phyloP scores from a whole-genome alignment of 2,888 invertebrate species.

The Lasius platythorax region DNA sequence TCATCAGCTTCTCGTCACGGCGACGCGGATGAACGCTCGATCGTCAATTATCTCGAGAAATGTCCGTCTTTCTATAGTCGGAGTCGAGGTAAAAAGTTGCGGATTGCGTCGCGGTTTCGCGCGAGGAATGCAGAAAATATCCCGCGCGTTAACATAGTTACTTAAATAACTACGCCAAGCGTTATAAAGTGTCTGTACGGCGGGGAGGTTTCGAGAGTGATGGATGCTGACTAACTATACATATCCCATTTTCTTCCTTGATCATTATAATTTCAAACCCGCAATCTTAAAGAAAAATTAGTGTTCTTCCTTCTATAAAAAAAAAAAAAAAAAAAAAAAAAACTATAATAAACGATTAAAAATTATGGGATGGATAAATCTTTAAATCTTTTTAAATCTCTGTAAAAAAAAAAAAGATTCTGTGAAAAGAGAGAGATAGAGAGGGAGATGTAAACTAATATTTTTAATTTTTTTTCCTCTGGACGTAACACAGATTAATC shows the following conservation, averaged over 20 bases:
- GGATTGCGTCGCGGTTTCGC: conserved; percentile 51
- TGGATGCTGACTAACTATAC: not conserved
- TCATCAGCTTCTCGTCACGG: conserved; percentile 8
- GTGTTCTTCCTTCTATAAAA: not conserved
- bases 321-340: too few species aligned
- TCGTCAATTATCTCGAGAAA: conserved; percentile 49
- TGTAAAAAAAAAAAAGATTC: too few species aligned
- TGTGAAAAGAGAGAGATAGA: too few species aligned
- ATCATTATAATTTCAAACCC: not conserved
- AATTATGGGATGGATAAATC: too few species aligned
- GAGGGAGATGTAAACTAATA: too few species aligned
- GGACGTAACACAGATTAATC: conserved; percentile 6
- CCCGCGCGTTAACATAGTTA: conserved; percentile 42
- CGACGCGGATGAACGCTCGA: conserved; percentile 21
- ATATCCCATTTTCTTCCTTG: not conserved
- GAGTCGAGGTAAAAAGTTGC: conserved; percentile 31
- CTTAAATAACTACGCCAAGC: not conserved
- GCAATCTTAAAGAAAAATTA: not conserved
- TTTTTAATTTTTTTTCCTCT: not conserved
- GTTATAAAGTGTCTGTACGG: conserved; percentile 2
- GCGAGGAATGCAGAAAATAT: conserved; percentile 49
- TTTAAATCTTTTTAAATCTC: too few species aligned
- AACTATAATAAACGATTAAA: not conserved
- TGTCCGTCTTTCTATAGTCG: conserved; percentile 27
- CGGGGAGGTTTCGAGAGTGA: conserved; percentile 46